Percentiles rank a stretch among this genome's conserved stretches.
Conservation (phyloP, 2,797 vertebrate species). For the Paedocypris micromegethes region DNA sequence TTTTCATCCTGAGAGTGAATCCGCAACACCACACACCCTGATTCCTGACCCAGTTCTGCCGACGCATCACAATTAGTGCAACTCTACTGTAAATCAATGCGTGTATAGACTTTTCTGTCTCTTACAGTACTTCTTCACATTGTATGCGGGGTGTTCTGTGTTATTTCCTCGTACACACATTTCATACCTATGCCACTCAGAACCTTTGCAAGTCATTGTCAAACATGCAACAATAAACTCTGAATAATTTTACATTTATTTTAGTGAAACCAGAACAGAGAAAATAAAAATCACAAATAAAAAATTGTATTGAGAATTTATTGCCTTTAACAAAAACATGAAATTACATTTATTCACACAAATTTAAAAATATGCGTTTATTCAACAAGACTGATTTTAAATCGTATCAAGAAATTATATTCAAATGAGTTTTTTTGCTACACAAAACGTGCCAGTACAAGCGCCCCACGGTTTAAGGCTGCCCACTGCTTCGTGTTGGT, state of each 20-base stretch:
- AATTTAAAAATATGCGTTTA: too few relatives aligned
- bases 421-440: too few relatives aligned
- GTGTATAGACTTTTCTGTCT: background rate
- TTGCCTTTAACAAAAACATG: background rate
- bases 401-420: too few relatives aligned
- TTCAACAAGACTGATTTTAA: too few relatives aligned
- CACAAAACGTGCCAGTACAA: too few relatives aligned
- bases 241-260: background rate
- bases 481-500: too few relatives aligned
- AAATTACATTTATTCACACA: too few relatives aligned
- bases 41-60: slow-evolving; percentile 33
- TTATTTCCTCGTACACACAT: background rate
- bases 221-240: too few relatives aligned
- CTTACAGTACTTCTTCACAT: background rate
- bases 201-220: too few relatives aligned
- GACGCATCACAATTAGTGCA: slow-evolving; percentile 21
- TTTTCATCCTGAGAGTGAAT: slow-evolving; percentile 6
- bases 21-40: slow-evolving; percentile 1
- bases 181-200: too few relatives aligned
- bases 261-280: background rate
- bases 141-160: background rate
- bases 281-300: background rate
- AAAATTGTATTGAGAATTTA: background rate
- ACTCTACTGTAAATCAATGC: background rate
- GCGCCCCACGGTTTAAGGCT: too few relatives aligned